Evolutionary conservation across 2,888 invertebrate genomes (phyloP), one percentile per base, ranked within the genome.

Genomic region (Pseudanteris insignis): DNA sequence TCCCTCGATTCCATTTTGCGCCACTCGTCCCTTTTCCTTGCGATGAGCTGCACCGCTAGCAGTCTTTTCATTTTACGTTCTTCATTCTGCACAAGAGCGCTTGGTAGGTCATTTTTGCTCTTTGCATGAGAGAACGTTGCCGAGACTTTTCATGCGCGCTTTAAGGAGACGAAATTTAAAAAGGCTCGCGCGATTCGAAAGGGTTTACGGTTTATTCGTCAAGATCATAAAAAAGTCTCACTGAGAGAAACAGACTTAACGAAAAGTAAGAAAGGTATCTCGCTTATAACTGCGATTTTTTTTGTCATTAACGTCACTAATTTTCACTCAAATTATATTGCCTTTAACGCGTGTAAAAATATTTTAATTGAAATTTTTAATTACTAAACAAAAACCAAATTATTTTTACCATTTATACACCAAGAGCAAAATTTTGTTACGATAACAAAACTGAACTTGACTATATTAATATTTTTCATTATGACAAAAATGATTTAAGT

Each of bases 51-150:
- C 38, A 51, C 58, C 50, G 48, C 57, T 57, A 48, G 43, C 48
- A 50, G 44, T 32, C 58, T 58, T 58, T 58, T 58, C 58, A 58
- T 58, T 58, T 50, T 32, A 44, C 58, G 58, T 58, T 58, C 60
- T 60, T 54, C 53, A 60, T 60, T 60, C 48, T 48, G 41, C 60
- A 43, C 53, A 37, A 60, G 53, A 54, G 54, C 53, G 54, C 38
- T 67, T 63, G 64, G 60, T 63, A 64, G 46, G 61, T 40, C 48
- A 61, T 61, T 55, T 54, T 54, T 44, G 44, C 61, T 54, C 18
- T 61, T 43, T 55, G 48, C 41, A 33, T 30, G 54, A 34, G 25
- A 48, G 37, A 43, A 53, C 44, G 40, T 25, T 34, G 41, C 36
- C 30, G 53, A 51, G 44, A 48, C 33, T 53, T 55, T 54, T 44